Evolutionary conservation across 2,797 vertebrate species (phyloP).

Genomic region (Sebastes glaucus): DNA sequence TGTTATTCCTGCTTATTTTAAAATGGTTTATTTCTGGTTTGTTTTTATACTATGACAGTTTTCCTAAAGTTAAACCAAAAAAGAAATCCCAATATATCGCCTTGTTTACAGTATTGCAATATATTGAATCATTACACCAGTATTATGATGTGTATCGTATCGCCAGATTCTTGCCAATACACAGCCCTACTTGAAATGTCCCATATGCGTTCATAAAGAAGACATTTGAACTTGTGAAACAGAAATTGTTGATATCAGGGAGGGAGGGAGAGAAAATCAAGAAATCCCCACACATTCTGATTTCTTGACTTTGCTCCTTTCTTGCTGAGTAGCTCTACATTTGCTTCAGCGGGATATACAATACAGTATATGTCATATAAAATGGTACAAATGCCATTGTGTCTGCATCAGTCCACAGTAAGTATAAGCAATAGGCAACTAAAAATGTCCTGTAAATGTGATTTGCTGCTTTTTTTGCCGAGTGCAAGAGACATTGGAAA

Average conservation of each 20-base stretch:
- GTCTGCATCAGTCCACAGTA: background rate
- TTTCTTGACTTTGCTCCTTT: background rate
- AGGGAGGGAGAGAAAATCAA: background rate
- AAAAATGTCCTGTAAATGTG: background rate
- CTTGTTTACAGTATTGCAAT: no score
- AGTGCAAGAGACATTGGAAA: background rate
- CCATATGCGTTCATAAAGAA: background rate
- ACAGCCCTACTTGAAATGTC: background rate
- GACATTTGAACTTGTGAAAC: background rate
- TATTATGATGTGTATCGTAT: no score
- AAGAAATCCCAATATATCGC: no score
- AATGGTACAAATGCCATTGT: background rate
- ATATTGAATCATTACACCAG: no score
- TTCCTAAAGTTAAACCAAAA: no score
- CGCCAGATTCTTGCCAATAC: no score
- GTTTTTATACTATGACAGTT: no score
- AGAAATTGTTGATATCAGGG: background rate
- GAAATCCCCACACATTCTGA: background rate
- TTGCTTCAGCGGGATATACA: background rate
- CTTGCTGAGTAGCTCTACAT: background rate
- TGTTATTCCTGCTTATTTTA: no score
- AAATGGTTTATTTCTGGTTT: no score
- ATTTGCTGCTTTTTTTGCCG: background rate
- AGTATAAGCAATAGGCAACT: background rate
- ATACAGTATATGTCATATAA: background rate